Conservation (phyloP, 2,888 invertebrate genomes). For the Macaria liturata region DNA sequence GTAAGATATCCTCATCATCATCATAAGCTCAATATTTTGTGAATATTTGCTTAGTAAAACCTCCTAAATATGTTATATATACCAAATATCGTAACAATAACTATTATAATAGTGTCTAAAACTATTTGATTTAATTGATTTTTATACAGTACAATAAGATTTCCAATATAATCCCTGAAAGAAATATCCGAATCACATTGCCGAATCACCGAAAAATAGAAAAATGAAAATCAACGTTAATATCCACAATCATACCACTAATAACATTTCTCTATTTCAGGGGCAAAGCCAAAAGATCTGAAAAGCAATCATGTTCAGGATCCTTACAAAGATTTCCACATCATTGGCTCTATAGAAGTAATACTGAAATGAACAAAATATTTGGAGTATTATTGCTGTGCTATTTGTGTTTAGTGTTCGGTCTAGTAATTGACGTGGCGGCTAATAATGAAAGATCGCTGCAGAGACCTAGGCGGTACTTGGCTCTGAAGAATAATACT, state of each 20-base stretch:
- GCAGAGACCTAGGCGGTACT: conserved; percentile 31
- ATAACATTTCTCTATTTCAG: conserved; percentile 13
- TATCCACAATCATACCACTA: neutral
- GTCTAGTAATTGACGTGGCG: conserved; percentile 49
- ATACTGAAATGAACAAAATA: conserved; percentile 41
- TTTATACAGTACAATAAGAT: too few species aligned
- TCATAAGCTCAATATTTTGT: too few species aligned
- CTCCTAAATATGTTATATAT: too few species aligned
- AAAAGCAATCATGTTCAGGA: conserved; percentile 19
- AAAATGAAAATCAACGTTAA: too few species aligned
- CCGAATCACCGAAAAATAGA: too few species aligned
- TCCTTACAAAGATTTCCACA: conserved; percentile 11
- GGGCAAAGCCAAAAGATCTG: conserved; percentile 12
- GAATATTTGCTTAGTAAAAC: too few species aligned
- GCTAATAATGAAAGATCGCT: conserved; percentile 41
- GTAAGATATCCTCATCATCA: too few species aligned
- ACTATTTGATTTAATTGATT: too few species aligned
- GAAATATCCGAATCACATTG: too few species aligned
- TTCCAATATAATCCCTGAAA: too few species aligned
- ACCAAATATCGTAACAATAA: too few species aligned
- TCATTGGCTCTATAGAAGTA: conserved; percentile 5
- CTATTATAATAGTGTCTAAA: too few species aligned
- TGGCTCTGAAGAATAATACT: conserved; percentile 16
- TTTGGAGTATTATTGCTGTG: conserved; percentile 47
- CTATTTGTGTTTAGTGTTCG: conserved; percentile 52